Evolutionary conservation across 2,888 invertebrate species (phyloP).

Genomic region (Vandiemenella viatica): DNA sequence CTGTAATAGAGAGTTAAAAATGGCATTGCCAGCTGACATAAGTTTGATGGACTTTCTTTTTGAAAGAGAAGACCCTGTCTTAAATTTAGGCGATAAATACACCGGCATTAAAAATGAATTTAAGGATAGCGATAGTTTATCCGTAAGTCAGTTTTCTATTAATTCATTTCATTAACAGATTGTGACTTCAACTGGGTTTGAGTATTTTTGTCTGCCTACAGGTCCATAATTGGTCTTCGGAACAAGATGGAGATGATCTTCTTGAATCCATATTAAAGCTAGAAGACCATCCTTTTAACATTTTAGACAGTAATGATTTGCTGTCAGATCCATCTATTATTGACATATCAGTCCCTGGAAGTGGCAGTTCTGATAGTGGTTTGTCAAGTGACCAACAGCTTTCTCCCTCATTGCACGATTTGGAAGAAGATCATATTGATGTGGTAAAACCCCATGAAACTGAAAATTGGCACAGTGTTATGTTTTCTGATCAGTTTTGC

Average conservation of each 20-base stretch:
- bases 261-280: slow-evolving; percentile 52
- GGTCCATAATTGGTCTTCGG: slow-evolving; percentile 33
- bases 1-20: slow-evolving; percentile 14
- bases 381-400: slow-evolving; percentile 41
- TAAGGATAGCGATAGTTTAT: slow-evolving; percentile 9
- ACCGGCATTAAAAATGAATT: slow-evolving; percentile 18
- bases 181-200: background rate
- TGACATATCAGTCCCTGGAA: slow-evolving; percentile 16
- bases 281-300: slow-evolving; percentile 41
- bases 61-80: slow-evolving; percentile 26
- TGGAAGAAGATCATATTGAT: slow-evolving; percentile 9
- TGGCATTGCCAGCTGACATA: slow-evolving; percentile 27
- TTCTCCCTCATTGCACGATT: slow-evolving; percentile 11
- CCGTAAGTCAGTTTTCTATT: slow-evolving; percentile 7
- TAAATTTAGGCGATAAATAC: slow-evolving; percentile 23
- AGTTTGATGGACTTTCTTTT: slow-evolving; percentile 29
- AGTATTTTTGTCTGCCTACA: slow-evolving; percentile 22
- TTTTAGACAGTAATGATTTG: slow-evolving; percentile 9
- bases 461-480: background rate
- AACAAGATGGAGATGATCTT: slow-evolving; percentile 43
- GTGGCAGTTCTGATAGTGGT: slow-evolving; percentile 51
- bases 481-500: background rate
- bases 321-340: background rate
- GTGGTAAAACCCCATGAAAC: background rate
- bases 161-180: no score